phyloP scores from a whole-genome alignment of 1,140 invertebrate species.

The Drosophila persimilis region DNA sequence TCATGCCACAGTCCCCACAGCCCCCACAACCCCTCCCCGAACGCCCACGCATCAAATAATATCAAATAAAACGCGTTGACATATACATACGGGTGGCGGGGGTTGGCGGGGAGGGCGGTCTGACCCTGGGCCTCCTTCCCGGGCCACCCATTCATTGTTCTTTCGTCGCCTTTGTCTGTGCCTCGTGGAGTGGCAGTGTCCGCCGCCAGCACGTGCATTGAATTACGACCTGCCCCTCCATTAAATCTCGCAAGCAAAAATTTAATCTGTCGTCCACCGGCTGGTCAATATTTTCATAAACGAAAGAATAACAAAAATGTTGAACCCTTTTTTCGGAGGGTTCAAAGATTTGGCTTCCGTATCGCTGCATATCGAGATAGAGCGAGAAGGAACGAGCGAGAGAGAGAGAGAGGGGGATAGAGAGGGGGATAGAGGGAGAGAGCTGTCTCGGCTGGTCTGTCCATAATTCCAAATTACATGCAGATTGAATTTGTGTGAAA shows the following conservation, averaged over 20 bases:
- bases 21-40: background rate
- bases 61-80: constrained; percentile 38
- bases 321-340: constrained; percentile 37
- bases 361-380: background rate
- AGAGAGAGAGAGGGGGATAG: background rate
- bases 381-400: no score
- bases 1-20: constrained; percentile 4
- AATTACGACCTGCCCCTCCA: constrained; percentile 49
- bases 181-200: constrained; percentile 8
- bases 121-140: no score
- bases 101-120: no score
- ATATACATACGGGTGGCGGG: constrained; percentile 1
- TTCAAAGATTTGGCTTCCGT: constrained; percentile 35
- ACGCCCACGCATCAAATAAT: constrained; percentile 23
- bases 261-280: constrained; percentile 36
- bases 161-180: constrained; percentile 15
- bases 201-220: constrained; percentile 46
- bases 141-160: constrained; percentile 29
- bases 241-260: constrained; percentile 29
- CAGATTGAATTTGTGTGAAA: constrained; percentile 73
- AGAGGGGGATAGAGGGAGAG: background rate
- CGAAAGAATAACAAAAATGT: constrained; percentile 10
- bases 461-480: constrained; percentile 50
- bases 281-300: constrained; percentile 47
- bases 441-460: constrained; percentile 9